These are phyloP conservation scores for Oreochromis tanganicae DNA, from an alignment of 2,113 vertebrate genomes.

Conservation along the genomic window DNA sequence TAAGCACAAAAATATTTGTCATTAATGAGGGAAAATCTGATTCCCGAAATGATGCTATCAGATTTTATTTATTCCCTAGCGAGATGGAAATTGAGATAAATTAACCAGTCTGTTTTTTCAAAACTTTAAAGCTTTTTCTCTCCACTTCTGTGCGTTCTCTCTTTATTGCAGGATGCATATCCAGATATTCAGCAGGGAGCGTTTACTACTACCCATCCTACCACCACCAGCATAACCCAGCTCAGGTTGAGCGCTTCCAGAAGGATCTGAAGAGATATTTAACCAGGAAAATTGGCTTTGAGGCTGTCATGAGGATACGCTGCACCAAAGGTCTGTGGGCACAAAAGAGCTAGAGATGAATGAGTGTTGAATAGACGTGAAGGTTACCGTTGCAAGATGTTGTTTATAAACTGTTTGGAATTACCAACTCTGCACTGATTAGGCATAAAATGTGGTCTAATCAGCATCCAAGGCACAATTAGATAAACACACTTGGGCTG, in stretches of 20 bases:
- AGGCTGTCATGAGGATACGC: conserved; percentile 97
- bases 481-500: background rate
- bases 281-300: conserved; percentile 94
- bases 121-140: background rate
- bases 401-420: background rate
- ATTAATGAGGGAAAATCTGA: background rate
- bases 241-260: conserved; percentile 87
- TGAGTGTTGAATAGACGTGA: background rate
- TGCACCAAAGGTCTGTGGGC: conserved; percentile 87
- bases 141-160: background rate
- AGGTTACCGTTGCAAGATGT: background rate
- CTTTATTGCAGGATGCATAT: conserved; percentile 85
- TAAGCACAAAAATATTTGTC: background rate
- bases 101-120: background rate
- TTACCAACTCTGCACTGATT: background rate
- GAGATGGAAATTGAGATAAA: background rate
- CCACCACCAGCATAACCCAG: conserved; percentile 88
- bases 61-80: background rate
- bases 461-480: background rate
- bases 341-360: background rate
- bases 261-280: conserved; percentile 92
- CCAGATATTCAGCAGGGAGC: conserved; percentile 91
- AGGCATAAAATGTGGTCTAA: background rate
- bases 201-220: conserved; percentile 92
- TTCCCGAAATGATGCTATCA: background rate